These are phyloP conservation scores for Melinaea marsaeus DNA, from an alignment of 2,888 invertebrate species.

Conservation along the genomic window DNA sequence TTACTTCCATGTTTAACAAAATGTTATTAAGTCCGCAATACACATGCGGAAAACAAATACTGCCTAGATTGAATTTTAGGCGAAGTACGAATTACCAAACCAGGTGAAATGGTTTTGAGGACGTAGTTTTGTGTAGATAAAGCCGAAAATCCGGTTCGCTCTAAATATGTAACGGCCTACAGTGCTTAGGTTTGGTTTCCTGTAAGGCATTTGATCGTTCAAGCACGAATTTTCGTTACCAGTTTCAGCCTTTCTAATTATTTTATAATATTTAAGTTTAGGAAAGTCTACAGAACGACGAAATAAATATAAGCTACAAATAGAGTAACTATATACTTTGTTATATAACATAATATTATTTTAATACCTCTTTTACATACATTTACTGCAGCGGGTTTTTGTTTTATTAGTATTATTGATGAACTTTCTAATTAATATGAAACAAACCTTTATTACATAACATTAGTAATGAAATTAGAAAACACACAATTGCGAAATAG, in stretches of 20 bases:
- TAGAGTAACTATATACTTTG: too few relatives aligned
- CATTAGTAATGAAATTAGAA: too few relatives aligned
- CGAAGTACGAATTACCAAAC: constrained; percentile 48
- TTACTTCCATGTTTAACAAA: too few relatives aligned
- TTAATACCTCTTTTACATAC: too few relatives aligned
- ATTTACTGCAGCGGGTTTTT: too few relatives aligned
- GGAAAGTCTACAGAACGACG: neutral
- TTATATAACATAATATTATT: too few relatives aligned
- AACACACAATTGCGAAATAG: too few relatives aligned
- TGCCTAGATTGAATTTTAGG: constrained; percentile 47
- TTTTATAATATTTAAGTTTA: neutral
- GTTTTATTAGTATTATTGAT: too few relatives aligned
- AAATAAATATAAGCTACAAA: too few relatives aligned
- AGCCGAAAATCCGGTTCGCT: constrained; percentile 40
- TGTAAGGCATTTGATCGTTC: constrained; percentile 40
- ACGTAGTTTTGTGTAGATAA: constrained; percentile 44
- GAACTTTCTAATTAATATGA: too few relatives aligned
- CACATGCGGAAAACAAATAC: constrained; percentile 16
- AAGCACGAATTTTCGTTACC: constrained; percentile 51
- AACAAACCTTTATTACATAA: too few relatives aligned
- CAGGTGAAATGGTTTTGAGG: constrained; percentile 41
- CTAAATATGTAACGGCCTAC: constrained; percentile 51
- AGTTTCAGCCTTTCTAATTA: constrained; percentile 37
- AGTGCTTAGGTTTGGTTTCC: constrained; percentile 37
- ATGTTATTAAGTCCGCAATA: too few relatives aligned